Evolutionary conservation across 2,113 vertebrate genomes (phyloP).

Genomic region (Strix aluco): DNA sequence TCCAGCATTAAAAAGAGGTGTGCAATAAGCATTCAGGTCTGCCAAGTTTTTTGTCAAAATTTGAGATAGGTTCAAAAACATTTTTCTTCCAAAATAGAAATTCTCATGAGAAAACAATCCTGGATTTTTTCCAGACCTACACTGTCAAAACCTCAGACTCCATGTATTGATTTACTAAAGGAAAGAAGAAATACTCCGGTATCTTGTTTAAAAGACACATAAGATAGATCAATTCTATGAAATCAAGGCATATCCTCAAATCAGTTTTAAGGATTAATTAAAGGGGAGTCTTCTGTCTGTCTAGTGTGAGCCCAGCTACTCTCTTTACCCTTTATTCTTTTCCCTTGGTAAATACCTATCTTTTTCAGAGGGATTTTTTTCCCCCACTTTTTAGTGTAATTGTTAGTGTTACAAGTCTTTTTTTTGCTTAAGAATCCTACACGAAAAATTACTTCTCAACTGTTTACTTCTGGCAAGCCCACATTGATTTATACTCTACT

Average conservation of each 20-base stretch:
- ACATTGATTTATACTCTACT: slow-evolving; percentile 51
- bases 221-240: neutral
- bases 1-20: neutral
- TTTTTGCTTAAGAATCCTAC: neutral
- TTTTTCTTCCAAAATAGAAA: neutral
- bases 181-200: neutral
- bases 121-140: neutral
- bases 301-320: neutral
- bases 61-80: neutral
- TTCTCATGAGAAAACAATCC: neutral
- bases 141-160: neutral
- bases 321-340: neutral
- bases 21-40: neutral
- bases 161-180: neutral
- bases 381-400: neutral
- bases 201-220: neutral
- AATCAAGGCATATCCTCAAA: neutral
- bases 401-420: neutral
- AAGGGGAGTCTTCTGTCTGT: neutral
- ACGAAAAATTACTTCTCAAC: neutral
- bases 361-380: neutral
- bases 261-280: neutral
- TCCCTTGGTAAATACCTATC: neutral
- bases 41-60: neutral
- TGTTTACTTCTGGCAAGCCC: neutral